Conservation (phyloP, 2,888 invertebrate genomes). For the Sphaeridia pumilis region DNA sequence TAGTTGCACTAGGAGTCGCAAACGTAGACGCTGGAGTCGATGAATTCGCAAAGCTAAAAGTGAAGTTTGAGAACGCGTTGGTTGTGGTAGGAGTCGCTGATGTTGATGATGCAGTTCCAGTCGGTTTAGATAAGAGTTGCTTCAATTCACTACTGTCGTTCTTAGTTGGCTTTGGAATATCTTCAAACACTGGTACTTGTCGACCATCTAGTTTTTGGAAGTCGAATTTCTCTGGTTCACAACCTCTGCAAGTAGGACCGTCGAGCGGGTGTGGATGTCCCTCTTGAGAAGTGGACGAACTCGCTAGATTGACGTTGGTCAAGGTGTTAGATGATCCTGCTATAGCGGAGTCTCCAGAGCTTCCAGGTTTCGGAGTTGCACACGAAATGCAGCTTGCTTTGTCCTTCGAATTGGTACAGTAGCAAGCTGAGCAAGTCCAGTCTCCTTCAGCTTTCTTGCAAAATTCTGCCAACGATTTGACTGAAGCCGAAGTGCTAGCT, state of each 20-base stretch:
- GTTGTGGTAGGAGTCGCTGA: not conserved
- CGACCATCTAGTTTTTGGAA: conserved; percentile 15
- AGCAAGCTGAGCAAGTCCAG: conserved; percentile 51
- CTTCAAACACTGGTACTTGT: conserved; percentile 14
- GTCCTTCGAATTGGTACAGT: conserved; percentile 46
- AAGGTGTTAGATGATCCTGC: conserved; percentile 10
- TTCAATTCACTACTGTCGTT: conserved; percentile 7
- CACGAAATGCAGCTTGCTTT: conserved; percentile 47
- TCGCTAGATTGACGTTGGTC: conserved; percentile 2
- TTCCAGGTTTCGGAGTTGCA: conserved; percentile 43
- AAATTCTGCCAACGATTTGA: conserved; percentile 12
- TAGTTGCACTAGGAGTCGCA: conserved; percentile 13
- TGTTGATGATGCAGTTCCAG: not conserved
- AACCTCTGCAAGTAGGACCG: conserved; percentile 21
- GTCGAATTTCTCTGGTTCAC: conserved; percentile 23
- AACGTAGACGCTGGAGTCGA: conserved; percentile 11
- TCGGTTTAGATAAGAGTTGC: conserved; percentile 9
- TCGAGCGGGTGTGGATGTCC: conserved; percentile 3
- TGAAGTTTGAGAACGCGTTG: conserved; percentile 17
- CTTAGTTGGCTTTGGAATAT: conserved; percentile 9
- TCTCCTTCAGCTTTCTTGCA: conserved; percentile 42
- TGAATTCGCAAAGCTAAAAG: conserved; percentile 15
- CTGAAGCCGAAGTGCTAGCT: not conserved
- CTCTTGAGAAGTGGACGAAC: not conserved
- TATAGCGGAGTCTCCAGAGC: conserved; percentile 3